Conservation (phyloP, 2,113 vertebrate species). For the Entelurus aequoreus region DNA sequence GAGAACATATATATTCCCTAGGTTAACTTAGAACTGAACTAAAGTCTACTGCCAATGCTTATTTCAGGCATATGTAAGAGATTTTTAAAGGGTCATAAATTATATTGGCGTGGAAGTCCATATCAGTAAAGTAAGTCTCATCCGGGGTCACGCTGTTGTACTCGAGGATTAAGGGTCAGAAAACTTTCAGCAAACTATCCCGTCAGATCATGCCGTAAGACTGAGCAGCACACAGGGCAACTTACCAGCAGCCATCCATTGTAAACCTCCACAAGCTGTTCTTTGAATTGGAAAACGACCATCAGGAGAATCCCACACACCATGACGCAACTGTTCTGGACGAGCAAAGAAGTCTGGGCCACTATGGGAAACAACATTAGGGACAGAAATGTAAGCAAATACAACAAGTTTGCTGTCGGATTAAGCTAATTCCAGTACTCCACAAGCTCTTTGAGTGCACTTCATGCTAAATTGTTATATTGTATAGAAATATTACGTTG, state of each 20-base stretch:
- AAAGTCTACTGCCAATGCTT: background rate
- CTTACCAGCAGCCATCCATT: constrained; percentile 96
- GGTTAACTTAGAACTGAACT: no score
- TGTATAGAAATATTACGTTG: no score
- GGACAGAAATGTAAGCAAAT: constrained; percentile 19
- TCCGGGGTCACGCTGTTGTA: background rate
- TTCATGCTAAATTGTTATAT: background rate
- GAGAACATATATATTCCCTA: no score
- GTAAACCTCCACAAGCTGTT: constrained; percentile 81
- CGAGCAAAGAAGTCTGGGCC: constrained; percentile 89
- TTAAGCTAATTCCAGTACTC: constrained; percentile 15
- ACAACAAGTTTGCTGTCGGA: constrained; percentile 29
- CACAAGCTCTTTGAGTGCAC: constrained; percentile 4
- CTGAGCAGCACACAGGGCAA: background rate
- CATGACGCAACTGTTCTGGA: constrained; percentile 93
- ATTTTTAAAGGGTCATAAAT: background rate
- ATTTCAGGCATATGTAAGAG: background rate
- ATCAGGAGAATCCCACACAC: constrained; percentile 90
- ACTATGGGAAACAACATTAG: constrained; percentile 69
- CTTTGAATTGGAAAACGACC: constrained; percentile 89
- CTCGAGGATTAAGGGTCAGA: background rate
- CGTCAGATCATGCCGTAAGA: background rate
- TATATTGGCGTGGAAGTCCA: background rate
- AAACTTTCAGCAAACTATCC: background rate
- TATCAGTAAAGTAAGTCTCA: background rate